Base-by-base conservation (phyloP, 2,888 invertebrate species). In the Hymenopus coronatus region DNA sequence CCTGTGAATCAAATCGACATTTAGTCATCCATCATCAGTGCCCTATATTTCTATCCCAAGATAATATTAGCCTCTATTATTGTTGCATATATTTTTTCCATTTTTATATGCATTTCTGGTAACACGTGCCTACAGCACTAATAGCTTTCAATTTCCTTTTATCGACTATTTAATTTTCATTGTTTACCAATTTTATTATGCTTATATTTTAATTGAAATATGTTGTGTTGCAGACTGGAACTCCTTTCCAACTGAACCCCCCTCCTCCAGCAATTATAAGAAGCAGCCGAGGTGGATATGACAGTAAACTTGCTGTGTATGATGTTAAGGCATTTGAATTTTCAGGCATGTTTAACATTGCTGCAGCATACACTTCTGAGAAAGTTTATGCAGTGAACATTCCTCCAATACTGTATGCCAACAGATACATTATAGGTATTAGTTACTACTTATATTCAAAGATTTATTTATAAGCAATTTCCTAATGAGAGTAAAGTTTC, bases 331-430 rank as follows among this genome's bases (percentile, higher is more conserved):
- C 93, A 84, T 92, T 93, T 27, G 92, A 84, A 27, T 40, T 89
- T 83, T 20, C 82, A 28, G 94, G 93, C 91, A 94, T 94, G 91
- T 95, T 96, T 93, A 97, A 97, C 91, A 94, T 98, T 90, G 96
- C 95, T 84, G 96, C 95, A 88, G 94, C 94, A 90, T 94, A 95
- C 92, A 93, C 93, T 70, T 92, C 93, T 85, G 93, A 93, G 87
- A 93, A 94, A 90, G 93, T 93, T 88, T 93, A 96, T 91, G 92
- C 93, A 81, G 92, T 96, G 0, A 94, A 94, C 88, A 94, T 95
- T 88, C 95, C 96, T 85, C 97, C 98, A 0, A 94, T 97, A 9
- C 91, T 97, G 3, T 95, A 96, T 92, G 97, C 97, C 15, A 97
- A 96, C 92, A 96, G 97, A 91, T 97, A 97, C 92, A 94, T 97